Base-by-base conservation (phyloP, 30 jellyfish, hydroid and myxozoan genomes). In the Pelagia noctiluca region DNA sequence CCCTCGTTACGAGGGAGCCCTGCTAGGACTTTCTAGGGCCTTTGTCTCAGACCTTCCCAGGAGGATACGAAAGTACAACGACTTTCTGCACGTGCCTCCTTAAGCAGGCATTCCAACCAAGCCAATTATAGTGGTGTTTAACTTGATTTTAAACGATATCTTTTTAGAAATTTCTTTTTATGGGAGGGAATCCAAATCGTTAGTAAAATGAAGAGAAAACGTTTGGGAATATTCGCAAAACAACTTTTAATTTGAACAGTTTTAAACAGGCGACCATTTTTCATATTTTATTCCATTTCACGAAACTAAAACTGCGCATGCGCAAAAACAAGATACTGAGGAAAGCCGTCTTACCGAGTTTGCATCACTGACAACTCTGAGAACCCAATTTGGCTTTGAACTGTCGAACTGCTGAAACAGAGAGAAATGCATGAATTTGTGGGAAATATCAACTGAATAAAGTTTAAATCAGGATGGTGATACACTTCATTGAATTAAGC, bases 41-140 rank as follows among this genome's bases (percentile, higher is more conserved):
- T 75, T 76, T 67, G 90, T 86, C 96, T 86, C 96, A 86, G 96
- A 86, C 96, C 96, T 86, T 86, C 96, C 96, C 96, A 76, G 96
- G 96, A 86, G 96, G 67, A 29, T 2, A 24, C 24, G 83, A 46
- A 76, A 49, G 77, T 50, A 35, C 89, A 7, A 13, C 16, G 96
- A 65, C 86, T 32, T 64, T 36, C 86, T 21, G 88, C 67, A 50
- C 68, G 96, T 86, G 0, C 42, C 96, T 86, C 96, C 96, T 76
- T 86, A 86, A 76, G 89, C 88, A 65, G 83, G 96, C 96, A 69
- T 86, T 86, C 85, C 47, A 46, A 86, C 96, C 96, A 86, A 63
- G 83, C 79, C 76, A 52, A n/a, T n/a, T n/a, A n/a, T n/a, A n/a
- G n/a, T n/a, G n/a, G n/a, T n/a, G n/a, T n/a, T n/a, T n/a, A n/a